Base-by-base conservation (phyloP, 2,113 vertebrate genomes). In the Phasianus colchicus region DNA sequence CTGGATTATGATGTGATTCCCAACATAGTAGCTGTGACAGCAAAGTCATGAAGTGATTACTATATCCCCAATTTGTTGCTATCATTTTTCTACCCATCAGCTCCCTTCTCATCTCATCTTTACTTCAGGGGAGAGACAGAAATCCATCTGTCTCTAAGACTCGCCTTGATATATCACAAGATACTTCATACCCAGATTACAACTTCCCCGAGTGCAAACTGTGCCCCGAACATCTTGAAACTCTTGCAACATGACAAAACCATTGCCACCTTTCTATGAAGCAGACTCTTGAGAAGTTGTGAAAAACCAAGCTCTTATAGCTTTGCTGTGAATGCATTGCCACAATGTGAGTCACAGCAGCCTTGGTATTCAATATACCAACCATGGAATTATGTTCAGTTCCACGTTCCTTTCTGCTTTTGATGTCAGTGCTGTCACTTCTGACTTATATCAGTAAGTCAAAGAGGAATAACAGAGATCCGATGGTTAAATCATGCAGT, bases 351-450 rank as follows among this genome's bases (percentile, higher is more conserved):
- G 27, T 87, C 82, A 79, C 74, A 43, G 63, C 67, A 85, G 52
- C 58, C 82, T 76, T 71, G 38, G 64, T 17, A 4, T 50, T 83
- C 13, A 0, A 11, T 50, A 61, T 9, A 74, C 42, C 0, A 4
- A 71, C n/a, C 1, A 1, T 13, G 20, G 22, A 27, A 40, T 22
- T 34, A 1, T 4, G 12, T 29, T 74, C 18, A 1, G 40, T 27
- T 70, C 38, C 25, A 2, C 29, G 65, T 65, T 72, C 32, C 47
- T 18, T 83, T 70, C 83, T 73, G 42, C 10, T 57, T 81, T 57
- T 30, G 40, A 29, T 48, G 54, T 6, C 66, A 22, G 9, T 13
- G 36, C 43, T 72, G 57, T 65, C 42, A 32, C 38, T 86, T 50
- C 38, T 83, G 70, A 55, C 64, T 92, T 52, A 4, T 0, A 42